phyloP scores from a whole-genome alignment of 2,797 vertebrate genomes.

The Phrynocephalus vlangalii region DNA sequence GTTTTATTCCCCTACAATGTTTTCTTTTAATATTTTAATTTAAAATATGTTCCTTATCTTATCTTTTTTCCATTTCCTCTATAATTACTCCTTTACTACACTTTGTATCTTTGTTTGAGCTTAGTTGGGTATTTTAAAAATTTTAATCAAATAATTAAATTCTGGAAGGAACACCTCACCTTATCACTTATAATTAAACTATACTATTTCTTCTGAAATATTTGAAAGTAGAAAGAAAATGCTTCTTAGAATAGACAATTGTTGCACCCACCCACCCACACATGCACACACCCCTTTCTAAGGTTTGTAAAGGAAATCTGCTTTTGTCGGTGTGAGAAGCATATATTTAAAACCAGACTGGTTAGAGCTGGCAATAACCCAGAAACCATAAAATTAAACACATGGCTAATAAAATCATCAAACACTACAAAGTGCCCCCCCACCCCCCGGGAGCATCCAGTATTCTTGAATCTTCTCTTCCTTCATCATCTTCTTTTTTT shows the following conservation, averaged over 20 bases:
- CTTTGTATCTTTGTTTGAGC: constrained; percentile 68
- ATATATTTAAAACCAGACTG: not conserved
- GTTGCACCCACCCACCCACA: not conserved
- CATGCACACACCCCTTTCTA: not conserved
- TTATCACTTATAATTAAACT: constrained; percentile 80
- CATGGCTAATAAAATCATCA: not conserved
- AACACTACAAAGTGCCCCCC: too few relatives aligned
- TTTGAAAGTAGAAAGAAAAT: constrained; percentile 59
- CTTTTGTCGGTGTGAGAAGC: not conserved
- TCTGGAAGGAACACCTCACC: constrained; percentile 74
- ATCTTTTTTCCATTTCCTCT: constrained; percentile 74
- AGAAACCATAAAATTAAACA: not conserved
- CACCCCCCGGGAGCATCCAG: too few relatives aligned
- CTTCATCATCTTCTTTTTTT: too few relatives aligned
- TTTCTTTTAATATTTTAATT: constrained; percentile 23
- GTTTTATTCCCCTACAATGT: constrained; percentile 44
- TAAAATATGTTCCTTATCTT: constrained; percentile 59
- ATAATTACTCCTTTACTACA: constrained; percentile 76
- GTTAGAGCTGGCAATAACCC: not conserved
- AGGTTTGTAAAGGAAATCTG: constrained; percentile 34
- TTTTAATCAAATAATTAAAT: constrained; percentile 82
- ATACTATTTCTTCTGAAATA: constrained; percentile 66
- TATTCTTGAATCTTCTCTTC: too few relatives aligned
- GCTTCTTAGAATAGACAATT: constrained; percentile 55
- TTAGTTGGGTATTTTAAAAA: constrained; percentile 73